Evolutionary conservation across 2,113 vertebrate genomes (phyloP).

Genomic region (Gopherus flavomarginatus): DNA sequence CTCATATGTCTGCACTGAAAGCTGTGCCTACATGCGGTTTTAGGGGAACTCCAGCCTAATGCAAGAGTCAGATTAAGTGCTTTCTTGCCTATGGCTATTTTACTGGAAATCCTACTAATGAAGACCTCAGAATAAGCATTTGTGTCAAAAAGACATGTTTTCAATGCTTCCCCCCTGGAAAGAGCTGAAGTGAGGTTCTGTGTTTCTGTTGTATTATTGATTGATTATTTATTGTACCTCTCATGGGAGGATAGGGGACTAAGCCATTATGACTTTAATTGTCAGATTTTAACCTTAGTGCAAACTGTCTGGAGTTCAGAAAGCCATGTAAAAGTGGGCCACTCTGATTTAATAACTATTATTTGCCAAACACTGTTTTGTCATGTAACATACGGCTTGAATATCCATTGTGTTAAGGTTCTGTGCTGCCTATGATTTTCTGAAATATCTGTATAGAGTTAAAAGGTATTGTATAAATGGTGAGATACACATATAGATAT

Average conservation of each 20-base stretch:
- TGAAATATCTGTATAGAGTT: background rate
- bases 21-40: background rate
- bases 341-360: constrained; percentile 60
- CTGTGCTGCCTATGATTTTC: background rate
- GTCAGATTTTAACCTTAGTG: constrained; percentile 64
- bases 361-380: constrained; percentile 14
- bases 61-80: constrained; percentile 63
- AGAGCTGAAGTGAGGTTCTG: constrained; percentile 32
- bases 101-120: constrained; percentile 72
- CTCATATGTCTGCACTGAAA: background rate
- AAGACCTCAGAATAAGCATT: constrained; percentile 67
- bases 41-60: constrained; percentile 39
- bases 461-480: background rate
- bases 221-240: constrained; percentile 47
- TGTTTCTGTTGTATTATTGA: constrained; percentile 54
- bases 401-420: background rate
- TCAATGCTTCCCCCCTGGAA: constrained; percentile 46
- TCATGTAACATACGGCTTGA: constrained; percentile 3
- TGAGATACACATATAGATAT: background rate
- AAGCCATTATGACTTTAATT: constrained; percentile 43
- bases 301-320: constrained; percentile 58
- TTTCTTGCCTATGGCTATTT: constrained; percentile 78
- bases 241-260: constrained; percentile 10
- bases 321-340: constrained; percentile 53
- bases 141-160: constrained; percentile 66